Evolutionary conservation across 2,113 vertebrate species (phyloP), one percentile per base, ranked within the genome.

Genomic region (Cheirogaleus medius): DNA sequence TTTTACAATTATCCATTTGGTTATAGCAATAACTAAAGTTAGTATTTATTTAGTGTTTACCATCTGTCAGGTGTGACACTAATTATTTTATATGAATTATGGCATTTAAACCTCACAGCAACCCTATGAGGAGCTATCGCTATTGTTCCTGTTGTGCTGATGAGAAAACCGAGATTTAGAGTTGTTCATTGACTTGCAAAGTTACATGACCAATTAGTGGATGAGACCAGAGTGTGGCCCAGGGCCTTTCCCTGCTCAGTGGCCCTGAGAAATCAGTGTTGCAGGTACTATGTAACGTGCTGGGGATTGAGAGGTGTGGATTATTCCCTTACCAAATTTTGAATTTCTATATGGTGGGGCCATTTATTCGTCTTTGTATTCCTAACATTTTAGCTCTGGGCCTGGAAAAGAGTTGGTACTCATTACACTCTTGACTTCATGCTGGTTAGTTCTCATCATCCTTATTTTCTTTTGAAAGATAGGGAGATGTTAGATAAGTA

Each of bases 41-140:
- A 63, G 49, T 56, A 44, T 95, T 94, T 94, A 66, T 86, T 37
- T 71, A 54, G 27, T 87, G 52, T 14, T 44, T 58, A 52, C 6
- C 23, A n/a, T n/a, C 37, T 71, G 3, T 68, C 54, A 71, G 29
- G n/a, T 20, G 42, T 58, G 29, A 9, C 27, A 42, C 25, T 84
- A 29, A 78, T 80, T 84, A 66, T 60, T 95, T 89, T 52, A 63
- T 68, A 47, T 93, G 66, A 90, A 86, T 82, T 64, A 47, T 8
- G 21, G 8, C 18, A 18, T 74, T 52, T 68, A 74, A 89, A 27
- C 17, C 13, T 78, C 32, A 0, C n/a, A 71, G n/a, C 13, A 49
- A 60, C 44, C 15, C 1, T 20, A 0, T 37, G n/a, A 89, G 1
- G 66, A 25, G 27, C 13, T 56, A 14, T 13, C 86, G 21, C n/a